Evolutionary conservation across 2,888 invertebrate species (phyloP).

Genomic region (Camponotus fellah): DNA sequence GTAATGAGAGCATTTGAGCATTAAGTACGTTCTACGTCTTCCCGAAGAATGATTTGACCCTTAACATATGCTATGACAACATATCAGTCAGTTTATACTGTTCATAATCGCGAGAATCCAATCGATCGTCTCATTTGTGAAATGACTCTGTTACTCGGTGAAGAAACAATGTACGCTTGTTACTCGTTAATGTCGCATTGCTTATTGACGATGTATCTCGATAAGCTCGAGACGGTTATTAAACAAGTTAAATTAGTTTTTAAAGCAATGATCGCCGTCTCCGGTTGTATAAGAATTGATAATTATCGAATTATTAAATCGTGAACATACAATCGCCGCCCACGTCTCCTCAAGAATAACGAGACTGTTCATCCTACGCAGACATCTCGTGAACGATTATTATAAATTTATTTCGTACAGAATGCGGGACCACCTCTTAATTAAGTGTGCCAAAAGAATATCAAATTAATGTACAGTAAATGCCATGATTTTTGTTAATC

Average conservation of each 20-base stretch:
- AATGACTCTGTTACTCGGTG: not conserved
- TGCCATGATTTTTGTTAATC: not conserved
- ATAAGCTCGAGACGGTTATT: conserved; percentile 30
- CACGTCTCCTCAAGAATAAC: conserved; percentile 62
- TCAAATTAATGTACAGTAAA: not conserved
- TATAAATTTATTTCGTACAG: conserved; percentile 34
- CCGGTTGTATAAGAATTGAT: conserved; percentile 54
- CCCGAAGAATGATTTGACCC: conserved; percentile 9
- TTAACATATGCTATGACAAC: conserved; percentile 7
- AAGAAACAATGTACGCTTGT: conserved; percentile 22
- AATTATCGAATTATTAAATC: conserved; percentile 74
- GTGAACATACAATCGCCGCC: conserved; percentile 60
- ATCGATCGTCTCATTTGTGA: conserved; percentile 32
- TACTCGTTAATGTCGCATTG: conserved; percentile 29
- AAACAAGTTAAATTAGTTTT: conserved; percentile 31
- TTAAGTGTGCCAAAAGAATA: conserved; percentile 19
- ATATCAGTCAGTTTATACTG: not conserved
- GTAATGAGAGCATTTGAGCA: conserved; percentile 20
- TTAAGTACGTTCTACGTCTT: not conserved
- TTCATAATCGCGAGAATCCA: not conserved
- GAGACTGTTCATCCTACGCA: conserved; percentile 63
- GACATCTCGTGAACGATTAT: conserved; percentile 29
- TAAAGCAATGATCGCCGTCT: conserved; percentile 8
- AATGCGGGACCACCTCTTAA: conserved; percentile 1
- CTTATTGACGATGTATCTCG: conserved; percentile 5